phyloP scores from a whole-genome alignment of 2,797 vertebrate genomes.

The Syndactyla subalaris region DNA sequence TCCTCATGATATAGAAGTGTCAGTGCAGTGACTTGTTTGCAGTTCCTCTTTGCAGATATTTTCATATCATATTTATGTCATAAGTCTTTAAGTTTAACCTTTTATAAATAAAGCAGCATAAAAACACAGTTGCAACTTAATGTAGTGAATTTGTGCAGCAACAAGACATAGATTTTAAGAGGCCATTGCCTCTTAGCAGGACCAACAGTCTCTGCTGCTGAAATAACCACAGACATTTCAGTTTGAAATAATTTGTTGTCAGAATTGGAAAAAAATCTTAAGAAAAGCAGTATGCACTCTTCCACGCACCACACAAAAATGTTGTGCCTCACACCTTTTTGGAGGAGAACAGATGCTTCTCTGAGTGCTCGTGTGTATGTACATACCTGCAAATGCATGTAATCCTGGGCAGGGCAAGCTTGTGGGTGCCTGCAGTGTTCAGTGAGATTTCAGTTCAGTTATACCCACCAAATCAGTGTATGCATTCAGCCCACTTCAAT shows the following conservation, averaged over 20 bases:
- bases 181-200: neutral
- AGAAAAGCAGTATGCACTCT: neutral
- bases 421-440: neutral
- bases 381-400: accelerated
- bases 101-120: neutral
- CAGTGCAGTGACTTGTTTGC: neutral
- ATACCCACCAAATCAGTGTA: neutral
- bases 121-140: neutral
- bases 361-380: accelerated
- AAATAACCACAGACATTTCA: neutral
- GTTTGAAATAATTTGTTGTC: neutral
- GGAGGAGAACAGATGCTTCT: neutral
- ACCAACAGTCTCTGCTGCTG: neutral
- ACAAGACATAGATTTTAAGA: neutral
- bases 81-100: neutral
- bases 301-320: neutral
- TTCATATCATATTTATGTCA: neutral
- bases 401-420: neutral
- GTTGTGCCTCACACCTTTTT: neutral
- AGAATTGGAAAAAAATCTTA: neutral
- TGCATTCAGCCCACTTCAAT: neutral
- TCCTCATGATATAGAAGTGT: neutral
- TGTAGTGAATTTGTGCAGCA: neutral
- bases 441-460: neutral
- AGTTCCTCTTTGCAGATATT: neutral